A percentile compares a stretch with the other conserved stretches of the same genome.
Evolutionary conservation across 2,113 vertebrate genomes (phyloP).

Genomic region (Taurulus bubalis): DNA sequence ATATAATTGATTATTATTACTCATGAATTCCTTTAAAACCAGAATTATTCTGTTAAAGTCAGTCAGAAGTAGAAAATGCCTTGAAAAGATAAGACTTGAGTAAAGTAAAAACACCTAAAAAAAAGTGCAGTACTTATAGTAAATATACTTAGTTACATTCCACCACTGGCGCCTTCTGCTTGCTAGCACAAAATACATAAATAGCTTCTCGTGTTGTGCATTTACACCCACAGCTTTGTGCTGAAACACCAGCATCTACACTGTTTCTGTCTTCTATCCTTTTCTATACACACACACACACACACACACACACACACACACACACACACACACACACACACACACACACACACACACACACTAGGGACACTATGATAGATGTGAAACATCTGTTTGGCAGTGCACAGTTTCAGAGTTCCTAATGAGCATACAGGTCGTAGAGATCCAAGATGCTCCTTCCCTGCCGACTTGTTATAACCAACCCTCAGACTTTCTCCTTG

Average conservation of each 20-base stretch:
- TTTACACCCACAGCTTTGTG: constrained; percentile 23
- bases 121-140: background rate
- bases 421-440: constrained; percentile 68
- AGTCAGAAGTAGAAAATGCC: background rate
- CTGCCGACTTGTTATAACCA: constrained; percentile 55
- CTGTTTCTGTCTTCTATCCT: constrained; percentile 25
- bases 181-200: constrained; percentile 24
- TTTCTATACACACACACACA: constrained; percentile 24
- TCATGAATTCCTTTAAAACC: background rate
- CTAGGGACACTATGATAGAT: constrained; percentile 33
- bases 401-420: constrained; percentile 56
- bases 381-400: constrained; percentile 68
- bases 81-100: background rate
- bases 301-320: constrained; percentile 35
- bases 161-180: background rate
- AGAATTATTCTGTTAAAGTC: background rate
- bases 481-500: constrained; percentile 28
- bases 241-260: constrained; percentile 31
- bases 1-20: background rate
- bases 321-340: constrained; percentile 21
- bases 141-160: constrained; percentile 3
- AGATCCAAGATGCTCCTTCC: constrained; percentile 40
- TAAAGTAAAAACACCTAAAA: background rate
- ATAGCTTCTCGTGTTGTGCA: constrained; percentile 23
- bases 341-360: constrained; percentile 26